A percentile compares a stretch with the other conserved stretches of the same genome.
phyloP scores from a whole-genome alignment of 1,140 invertebrate genomes.

The Nephotettix cincticeps region DNA sequence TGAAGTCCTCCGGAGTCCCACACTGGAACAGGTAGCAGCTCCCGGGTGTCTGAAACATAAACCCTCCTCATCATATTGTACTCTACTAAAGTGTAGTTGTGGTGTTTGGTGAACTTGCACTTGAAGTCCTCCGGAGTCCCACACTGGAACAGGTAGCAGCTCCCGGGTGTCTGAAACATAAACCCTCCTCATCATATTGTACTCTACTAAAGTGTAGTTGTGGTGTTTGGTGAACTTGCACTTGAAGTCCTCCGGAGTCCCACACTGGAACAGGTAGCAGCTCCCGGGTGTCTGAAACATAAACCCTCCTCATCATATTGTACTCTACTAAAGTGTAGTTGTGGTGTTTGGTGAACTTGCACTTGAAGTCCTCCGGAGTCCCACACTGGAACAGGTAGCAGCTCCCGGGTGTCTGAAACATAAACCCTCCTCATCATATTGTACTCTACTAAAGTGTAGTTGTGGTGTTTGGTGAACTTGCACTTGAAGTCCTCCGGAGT shows the following conservation, averaged over 20 bases:
- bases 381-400: slow-evolving; percentile 92
- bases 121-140: slow-evolving; percentile 84
- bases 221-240: slow-evolving; percentile 89
- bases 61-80: too few species aligned
- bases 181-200: too few species aligned
- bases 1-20: slow-evolving; percentile 82
- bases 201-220: slow-evolving; percentile 87
- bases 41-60: slow-evolving; percentile 65
- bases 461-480: slow-evolving; percentile 85
- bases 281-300: slow-evolving; percentile 71
- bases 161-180: slow-evolving; percentile 65
- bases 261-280: slow-evolving; percentile 91
- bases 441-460: slow-evolving; percentile 92
- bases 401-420: slow-evolving; percentile 68
- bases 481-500: slow-evolving; percentile 86
- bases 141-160: slow-evolving; percentile 91
- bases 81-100: slow-evolving; percentile 89
- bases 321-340: slow-evolving; percentile 93
- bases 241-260: slow-evolving; percentile 81
- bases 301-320: too few species aligned
- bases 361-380: slow-evolving; percentile 82
- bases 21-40: slow-evolving; percentile 93
- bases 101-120: slow-evolving; percentile 88
- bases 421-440: too few species aligned
- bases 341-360: slow-evolving; percentile 85